phyloP scores from a whole-genome alignment of 2,113 vertebrate genomes.

The Oncorhynchus kisutch region DNA sequence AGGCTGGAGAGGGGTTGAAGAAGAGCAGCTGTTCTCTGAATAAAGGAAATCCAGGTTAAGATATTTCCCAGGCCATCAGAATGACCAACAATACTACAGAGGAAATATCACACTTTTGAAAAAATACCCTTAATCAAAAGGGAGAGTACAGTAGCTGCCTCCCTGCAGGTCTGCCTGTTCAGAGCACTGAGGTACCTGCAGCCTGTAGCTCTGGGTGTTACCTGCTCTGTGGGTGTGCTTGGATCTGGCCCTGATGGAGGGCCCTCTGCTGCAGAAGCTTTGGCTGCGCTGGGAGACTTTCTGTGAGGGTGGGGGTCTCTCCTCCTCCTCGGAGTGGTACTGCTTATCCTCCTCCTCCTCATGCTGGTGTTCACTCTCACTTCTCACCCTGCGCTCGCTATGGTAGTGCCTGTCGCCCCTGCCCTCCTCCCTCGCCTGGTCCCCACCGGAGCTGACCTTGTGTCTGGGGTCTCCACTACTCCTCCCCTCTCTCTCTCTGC shows the following conservation, averaged over 20 bases:
- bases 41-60: not conserved
- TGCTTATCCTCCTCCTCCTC: conserved; percentile 44
- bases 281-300: conserved; percentile 53
- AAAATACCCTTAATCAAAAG: too few species aligned
- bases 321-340: conserved; percentile 57
- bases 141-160: not conserved
- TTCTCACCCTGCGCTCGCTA: conserved; percentile 31
- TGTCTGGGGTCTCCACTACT: not conserved
- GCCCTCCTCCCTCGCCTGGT: conserved; percentile 28
- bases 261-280: conserved; percentile 53
- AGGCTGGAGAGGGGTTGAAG: not conserved
- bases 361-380: conserved; percentile 41
- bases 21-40: not conserved
- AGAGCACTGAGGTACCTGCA: conserved; percentile 10
- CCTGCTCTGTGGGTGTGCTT: conserved; percentile 57
- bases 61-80: not conserved
- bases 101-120: too few species aligned
- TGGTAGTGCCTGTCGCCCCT: not conserved
- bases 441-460: not conserved
- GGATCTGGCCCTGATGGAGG: conserved; percentile 42
- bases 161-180: conserved; percentile 27
- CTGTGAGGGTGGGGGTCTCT: conserved; percentile 35
- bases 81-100: not conserved
- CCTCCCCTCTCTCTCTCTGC: conserved; percentile 21
- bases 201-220: conserved; percentile 45